These are phyloP conservation scores for Apodemus agrarius DNA, from an alignment of 2,797 vertebrate genomes.

Conservation along the genomic window DNA sequence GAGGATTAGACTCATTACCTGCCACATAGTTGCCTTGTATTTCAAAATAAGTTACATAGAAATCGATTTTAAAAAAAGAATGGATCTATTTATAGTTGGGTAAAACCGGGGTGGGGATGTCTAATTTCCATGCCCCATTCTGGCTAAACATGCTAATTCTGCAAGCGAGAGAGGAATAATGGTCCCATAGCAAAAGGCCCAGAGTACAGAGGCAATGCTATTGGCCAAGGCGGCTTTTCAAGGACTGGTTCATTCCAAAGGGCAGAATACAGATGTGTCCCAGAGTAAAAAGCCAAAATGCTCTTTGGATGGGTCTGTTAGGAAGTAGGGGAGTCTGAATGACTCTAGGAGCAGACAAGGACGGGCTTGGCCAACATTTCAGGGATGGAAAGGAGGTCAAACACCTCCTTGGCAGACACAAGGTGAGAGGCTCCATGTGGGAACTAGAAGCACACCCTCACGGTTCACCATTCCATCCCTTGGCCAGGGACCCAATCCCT, in stretches of 20 bases:
- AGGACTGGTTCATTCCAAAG: neutral
- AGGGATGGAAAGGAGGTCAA: neutral
- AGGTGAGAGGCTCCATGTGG: neutral
- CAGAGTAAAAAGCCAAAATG: neutral
- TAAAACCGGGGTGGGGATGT: neutral
- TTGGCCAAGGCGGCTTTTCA: neutral
- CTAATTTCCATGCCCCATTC: neutral
- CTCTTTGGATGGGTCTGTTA: neutral
- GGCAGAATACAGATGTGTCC: neutral
- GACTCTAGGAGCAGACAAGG: neutral
- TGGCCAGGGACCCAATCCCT: neutral
- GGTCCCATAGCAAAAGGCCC: neutral
- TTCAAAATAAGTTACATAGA: neutral
- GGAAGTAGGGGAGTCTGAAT: neutral
- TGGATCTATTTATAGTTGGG: neutral
- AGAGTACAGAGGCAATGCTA: neutral
- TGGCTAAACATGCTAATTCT: neutral
- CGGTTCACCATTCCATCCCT: neutral
- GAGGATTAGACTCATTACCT: neutral
- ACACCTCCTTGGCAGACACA: neutral
- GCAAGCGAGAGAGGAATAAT: neutral
- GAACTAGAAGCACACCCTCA: rapidly evolving
- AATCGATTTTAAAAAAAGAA: neutral
- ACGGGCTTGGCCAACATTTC: neutral
- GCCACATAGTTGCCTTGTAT: neutral